Evolutionary conservation across 2,113 vertebrate genomes (phyloP), one percentile per base, ranked within the genome.

Genomic region (Lycocorax pyrrhopterus): DNA sequence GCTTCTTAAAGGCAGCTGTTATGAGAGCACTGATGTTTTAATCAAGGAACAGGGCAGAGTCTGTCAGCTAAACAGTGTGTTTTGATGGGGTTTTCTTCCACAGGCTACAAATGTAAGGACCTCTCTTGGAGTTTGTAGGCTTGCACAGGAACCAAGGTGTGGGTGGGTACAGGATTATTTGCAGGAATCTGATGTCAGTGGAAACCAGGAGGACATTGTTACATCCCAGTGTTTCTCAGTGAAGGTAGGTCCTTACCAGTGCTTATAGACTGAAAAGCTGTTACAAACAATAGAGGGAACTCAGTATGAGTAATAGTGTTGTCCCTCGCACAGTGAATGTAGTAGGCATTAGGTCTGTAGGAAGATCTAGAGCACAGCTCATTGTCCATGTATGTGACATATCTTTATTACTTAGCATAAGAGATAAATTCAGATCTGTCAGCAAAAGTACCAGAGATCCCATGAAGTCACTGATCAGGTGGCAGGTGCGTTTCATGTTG

Each of bases 1-100:
- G 14, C 56, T 91, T 96, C 81, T 94, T 94, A 46, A 94, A 92
- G 94, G 58, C 53, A 96, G 53, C 74, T 95, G 18, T 95, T 97
- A 67, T 7, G 52, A 89, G 30, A 74, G 3, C 63, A 49, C 56
- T 20, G 15, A 58, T 91, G 32, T 84, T 96, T 93, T 92, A 64
- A 95, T 92, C 71, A 49, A 94, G 53, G 37, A 93, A 49, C 37
- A 93, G 35, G 49, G 6, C n/a, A 49, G 64, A 87, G 26, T 69
- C 46, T 91, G 35, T 71, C 43, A 75, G 44, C 41, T 84, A 8
- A 90, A 35, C 13, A 25, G 6, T 55, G 23, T 43, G 8, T 49
- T 93, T 87, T 9, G 4, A 6, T 79, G 13, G 44, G 30, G 1
- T 62, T 93, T 84, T 82, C 67, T 81, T 88, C 17, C n/a, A 63